Percentiles rank a stretch among this genome's conserved stretches.
Conservation (phyloP, 2,888 invertebrate species). For the Petrolisthes cinctipes region DNA sequence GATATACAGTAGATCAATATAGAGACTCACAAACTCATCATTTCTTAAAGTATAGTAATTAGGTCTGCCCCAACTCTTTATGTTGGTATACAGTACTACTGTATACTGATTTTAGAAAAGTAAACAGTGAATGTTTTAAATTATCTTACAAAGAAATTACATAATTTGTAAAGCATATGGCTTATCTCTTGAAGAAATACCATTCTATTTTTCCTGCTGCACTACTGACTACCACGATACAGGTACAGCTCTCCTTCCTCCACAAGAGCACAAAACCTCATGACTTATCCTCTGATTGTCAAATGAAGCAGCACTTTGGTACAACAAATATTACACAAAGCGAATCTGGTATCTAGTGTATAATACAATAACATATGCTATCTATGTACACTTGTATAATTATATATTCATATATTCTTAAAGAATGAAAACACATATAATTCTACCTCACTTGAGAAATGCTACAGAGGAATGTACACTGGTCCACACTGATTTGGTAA, state of each 20-base stretch:
- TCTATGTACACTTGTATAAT: slow-evolving; percentile 5
- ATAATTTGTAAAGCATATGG: too few species aligned
- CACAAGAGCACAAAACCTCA: not conserved
- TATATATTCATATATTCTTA: slow-evolving; percentile 17
- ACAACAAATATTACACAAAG: slow-evolving; percentile 43
- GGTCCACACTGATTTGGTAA: slow-evolving; percentile 41
- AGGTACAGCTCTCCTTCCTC: not conserved
- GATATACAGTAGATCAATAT: too few species aligned
- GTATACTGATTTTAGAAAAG: too few species aligned
- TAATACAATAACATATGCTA: not conserved
- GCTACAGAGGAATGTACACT: slow-evolving; percentile 51
- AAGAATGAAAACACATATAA: slow-evolving; percentile 38
- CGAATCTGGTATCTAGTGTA: slow-evolving; percentile 27
- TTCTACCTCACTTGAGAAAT: slow-evolving; percentile 26
- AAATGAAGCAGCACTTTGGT: slow-evolving; percentile 48
- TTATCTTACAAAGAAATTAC: too few species aligned
- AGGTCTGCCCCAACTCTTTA: too few species aligned
- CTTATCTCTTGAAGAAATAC: too few species aligned
- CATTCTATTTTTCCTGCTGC: not conserved
- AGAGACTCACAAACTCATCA: too few species aligned
- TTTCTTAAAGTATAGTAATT: too few species aligned
- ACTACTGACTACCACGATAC: not conserved
- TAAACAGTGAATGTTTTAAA: too few species aligned
- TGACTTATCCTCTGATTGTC: slow-evolving; percentile 46
- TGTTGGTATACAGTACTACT: too few species aligned